Base-by-base conservation (phyloP, 2,113 vertebrate genomes). In the Oncorhynchus nerka region DNA sequence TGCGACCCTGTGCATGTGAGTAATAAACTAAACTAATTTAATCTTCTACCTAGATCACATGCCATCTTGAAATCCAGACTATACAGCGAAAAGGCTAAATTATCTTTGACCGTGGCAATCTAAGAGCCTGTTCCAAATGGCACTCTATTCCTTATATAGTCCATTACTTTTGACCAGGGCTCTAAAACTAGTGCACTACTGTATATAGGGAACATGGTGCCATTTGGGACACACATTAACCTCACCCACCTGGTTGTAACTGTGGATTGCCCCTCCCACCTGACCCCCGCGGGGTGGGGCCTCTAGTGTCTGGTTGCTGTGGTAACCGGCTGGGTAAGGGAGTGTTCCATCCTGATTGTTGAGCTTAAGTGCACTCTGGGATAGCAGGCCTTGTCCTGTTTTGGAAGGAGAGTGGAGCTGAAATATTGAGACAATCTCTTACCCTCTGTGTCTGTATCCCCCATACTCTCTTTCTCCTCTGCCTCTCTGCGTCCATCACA, bases 351-450 rank as follows among this genome's bases (percentile, higher is more conserved):
- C 98, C 75, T 97, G 95, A 90, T 96, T 98, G 94, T 95, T 98
- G 88, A 99, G 96, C 93, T 98, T 97, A 89, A 99, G 92, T 76
- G 95, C 92, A 81, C 96, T 99, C 94, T 99, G 98, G 88, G 98
- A 99, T 74, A 99, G 94, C 83, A 98, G 95, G 88, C 95, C 96
- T 93, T 97, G 96, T 89, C 97, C 98, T 99, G 93, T 57, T 74
- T 6, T 4, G 34, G 16, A 15, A 16, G 7, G 59, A 22, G 59
- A 62, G 59, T 16, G n/a, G n/a, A 62, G 59, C 39, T 22, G 59
- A 62, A 22, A 62, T 62, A 62, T 22, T 8, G 13, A 24, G 59
- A 62, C 59, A 62, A 22, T 15, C 71, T 20, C 55, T 26, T 4
- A 20, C 28, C 11, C 55, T 11, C 55, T 45, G 32, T 32, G n/a